phyloP scores from a whole-genome alignment of 2,888 invertebrate genomes.

The Epirrita christyi region DNA sequence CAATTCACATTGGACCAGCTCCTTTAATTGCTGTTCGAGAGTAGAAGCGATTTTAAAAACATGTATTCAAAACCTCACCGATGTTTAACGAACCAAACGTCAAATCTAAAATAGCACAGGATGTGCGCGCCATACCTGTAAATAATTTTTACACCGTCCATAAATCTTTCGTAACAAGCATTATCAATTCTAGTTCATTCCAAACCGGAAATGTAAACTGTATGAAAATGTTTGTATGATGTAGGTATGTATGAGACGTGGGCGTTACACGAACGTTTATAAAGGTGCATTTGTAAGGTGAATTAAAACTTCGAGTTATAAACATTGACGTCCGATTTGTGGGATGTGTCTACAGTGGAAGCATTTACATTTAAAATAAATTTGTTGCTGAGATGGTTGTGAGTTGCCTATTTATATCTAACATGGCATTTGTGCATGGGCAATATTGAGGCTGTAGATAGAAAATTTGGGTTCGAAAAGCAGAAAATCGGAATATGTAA shows the following conservation, averaged over 20 bases:
- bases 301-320: constrained; percentile 31
- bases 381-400: no score
- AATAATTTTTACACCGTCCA: constrained; percentile 28
- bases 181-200: constrained; percentile 27
- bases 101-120: constrained; percentile 16
- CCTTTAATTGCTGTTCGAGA: no score
- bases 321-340: constrained; percentile 31
- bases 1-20: no score
- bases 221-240: constrained; percentile 7
- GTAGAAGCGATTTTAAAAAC: no score
- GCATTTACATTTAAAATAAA: neutral
- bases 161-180: constrained; percentile 35
- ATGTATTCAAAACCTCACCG: no score
- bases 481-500: no score
- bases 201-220: constrained; percentile 30
- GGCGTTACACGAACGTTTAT: constrained; percentile 30
- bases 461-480: no score
- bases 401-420: no score
- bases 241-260: constrained; percentile 16
- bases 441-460: no score
- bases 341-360: constrained; percentile 26
- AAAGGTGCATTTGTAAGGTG: constrained; percentile 39
- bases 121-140: constrained; percentile 24
- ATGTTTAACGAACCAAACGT: neutral
- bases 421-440: no score